Base-by-base conservation (phyloP, 2,113 vertebrate genomes). In the Eolophus roseicapilla region DNA sequence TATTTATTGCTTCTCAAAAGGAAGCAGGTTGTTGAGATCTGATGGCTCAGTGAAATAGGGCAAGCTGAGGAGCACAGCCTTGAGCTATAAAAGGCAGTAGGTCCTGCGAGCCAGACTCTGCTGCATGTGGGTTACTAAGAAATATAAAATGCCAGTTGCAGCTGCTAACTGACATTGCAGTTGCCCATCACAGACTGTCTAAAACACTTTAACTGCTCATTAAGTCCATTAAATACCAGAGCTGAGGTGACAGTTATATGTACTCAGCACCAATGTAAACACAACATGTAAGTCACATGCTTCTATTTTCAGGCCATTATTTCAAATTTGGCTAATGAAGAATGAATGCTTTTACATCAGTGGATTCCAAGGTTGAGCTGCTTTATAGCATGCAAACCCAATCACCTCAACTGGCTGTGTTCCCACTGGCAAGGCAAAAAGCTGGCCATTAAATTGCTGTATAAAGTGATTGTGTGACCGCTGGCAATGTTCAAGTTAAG, bases 321-420 rank as follows among this genome's bases (percentile, higher is more conserved):
- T 94, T 90, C 80, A 89, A 95, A 97, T 96, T 75, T 95, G 71
- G 64, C n/a, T 96, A 95, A 96, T 69, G 84, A 91, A 93, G 82
- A 96, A 71, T 0, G 21, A 96, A 74, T 78, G 86, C 19, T 94
- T 95, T 96, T 73, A 90, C 57, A 90, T 85, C 74, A 87, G 71
- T 1, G 1, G 37, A 86, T 85, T 89, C 89, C 80, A 89, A 94
- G 89, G 80, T 75, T 96, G 92, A 95, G 80, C 63, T 86, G 73
- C 70, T 94, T 88, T 96, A 96, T 55, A 87, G 80, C 13, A 3
- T 65, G 87, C 88, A 95, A 96, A 95, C 77, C 68, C 41, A 92
- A 75, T 96, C 93, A 93, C 85, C 68, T 96, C 79, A 73, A 8
- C 85, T 93, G 92, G 89, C 91, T 43, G 23, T 59, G 49, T 76